Percentiles rank a stretch among this genome's conserved stretches.
Conservation (phyloP, 1,140 invertebrate genomes). For the Bradynema listronoti region DNA sequence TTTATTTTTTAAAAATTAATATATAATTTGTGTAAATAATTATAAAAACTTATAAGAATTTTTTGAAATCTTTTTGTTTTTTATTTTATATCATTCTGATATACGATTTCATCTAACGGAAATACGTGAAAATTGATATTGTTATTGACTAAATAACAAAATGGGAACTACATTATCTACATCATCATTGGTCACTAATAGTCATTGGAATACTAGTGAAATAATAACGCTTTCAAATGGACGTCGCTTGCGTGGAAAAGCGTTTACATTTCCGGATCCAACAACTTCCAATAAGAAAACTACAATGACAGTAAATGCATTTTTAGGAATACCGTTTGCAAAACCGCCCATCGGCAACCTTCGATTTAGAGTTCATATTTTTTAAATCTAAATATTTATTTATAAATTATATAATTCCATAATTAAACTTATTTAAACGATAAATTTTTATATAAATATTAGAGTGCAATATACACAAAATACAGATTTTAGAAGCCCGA, state of each 20-base stretch:
- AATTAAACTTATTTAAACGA: neutral
- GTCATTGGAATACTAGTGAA: too few relatives aligned
- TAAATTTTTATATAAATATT: neutral
- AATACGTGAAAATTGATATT: too few relatives aligned
- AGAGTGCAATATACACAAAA: neutral
- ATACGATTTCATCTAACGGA: too few relatives aligned
- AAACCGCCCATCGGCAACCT: conserved; percentile 2
- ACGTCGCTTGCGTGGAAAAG: conserved; percentile 6
- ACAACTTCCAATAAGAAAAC: neutral
- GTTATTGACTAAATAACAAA: too few relatives aligned
- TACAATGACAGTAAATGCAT: neutral
- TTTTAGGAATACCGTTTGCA: conserved; percentile 2
- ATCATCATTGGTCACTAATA: too few relatives aligned
- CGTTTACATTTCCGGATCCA: conserved; percentile 6
- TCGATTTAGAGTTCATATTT: conserved; percentile 1
- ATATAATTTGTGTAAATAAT: too few relatives aligned
- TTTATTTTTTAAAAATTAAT: too few relatives aligned
- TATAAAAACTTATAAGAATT: too few relatives aligned
- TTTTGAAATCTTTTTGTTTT: too few relatives aligned
- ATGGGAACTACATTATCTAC: too few relatives aligned
- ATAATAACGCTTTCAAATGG: too few relatives aligned
- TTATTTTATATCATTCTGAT: too few relatives aligned
- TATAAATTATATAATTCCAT: conserved; percentile 2
- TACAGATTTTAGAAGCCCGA: conserved; percentile 2
- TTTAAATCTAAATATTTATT: neutral